Evolutionary conservation across 2,113 vertebrate species (phyloP), one percentile per base, ranked within the genome.

Genomic region (Colaptes auratus): DNA sequence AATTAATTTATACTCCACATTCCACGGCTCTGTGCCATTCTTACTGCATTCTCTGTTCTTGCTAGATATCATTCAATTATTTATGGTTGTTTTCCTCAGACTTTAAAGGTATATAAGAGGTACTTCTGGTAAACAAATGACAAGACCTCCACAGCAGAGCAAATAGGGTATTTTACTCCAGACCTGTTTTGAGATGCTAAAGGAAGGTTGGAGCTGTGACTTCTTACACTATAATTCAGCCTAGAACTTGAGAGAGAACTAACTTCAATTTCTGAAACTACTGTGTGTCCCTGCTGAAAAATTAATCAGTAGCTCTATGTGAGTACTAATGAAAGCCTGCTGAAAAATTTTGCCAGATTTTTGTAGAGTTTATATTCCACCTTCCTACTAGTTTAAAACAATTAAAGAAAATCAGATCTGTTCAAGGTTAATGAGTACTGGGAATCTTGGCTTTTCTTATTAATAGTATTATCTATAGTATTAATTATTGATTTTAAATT

Each of bases 401-500:
- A 46, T 84, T 92, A 72, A 58, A 93, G 21, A 19, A 76, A 66
- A 85, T 82, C 82, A 66, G n/a, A 48, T 89, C n/a, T 82, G 39
- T 76, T 84, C 55, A 70, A 89, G 71, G 35, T 87, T 87, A 92
- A 85, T 92, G 78, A 88, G 60, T 85, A 76, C 56, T 71, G 55
- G 60, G 63, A 92, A 82, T 14, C 15, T 58, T 90, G 28, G 10
- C 27, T 82, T 89, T 90, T 87, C 63, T 87, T 39, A 73, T n/a
- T n/a, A n/a, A n/a, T n/a, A n/a, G n/a, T n/a, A n/a, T 84, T 33
- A 48, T 77, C 52, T 78, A 44, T 82, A 66, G 84, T 87, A 75
- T 84, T 81, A 90, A 89, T 82, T 88, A 90, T 79, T 92, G 77
- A 87, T 85, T 89, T 84, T 9, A 18, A 87, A 84, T 64, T 80